Evolutionary conservation across 2,888 invertebrate genomes (phyloP), one percentile per base, ranked within the genome.

Genomic region (Eueremaeus valkanovi): DNA sequence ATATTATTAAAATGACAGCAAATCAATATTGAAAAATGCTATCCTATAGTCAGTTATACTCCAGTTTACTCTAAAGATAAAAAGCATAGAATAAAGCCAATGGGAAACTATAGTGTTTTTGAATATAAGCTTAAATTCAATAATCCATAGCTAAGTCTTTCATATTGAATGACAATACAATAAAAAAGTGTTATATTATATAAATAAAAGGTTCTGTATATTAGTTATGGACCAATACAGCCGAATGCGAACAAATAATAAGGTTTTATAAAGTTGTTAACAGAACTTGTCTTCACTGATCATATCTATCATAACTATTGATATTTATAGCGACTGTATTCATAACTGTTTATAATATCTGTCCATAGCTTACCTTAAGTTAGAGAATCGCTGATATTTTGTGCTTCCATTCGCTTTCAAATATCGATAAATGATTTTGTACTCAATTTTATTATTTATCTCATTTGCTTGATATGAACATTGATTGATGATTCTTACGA

Each of bases 1-100:
- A 58, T 27, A 58, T 58, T 58, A 58, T 58, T 58, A 58, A 24
- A 24, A 58, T 58, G 58, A 58, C 58, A 58, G 58, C 27, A 58
- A 58, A 58, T 58, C 58, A 58, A 58, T 58, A 58, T 58, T 27
- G n/a, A 13, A 11, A 58, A 49, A 58, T 27, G 29, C 24, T 24
- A 24, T 58, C 24, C 6, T 11, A n/a, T 18, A 21, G 27, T 58
- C 29, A 13, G 27, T n/a, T n/a, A n/a, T n/a, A n/a, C 27, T 58
- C 24, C 16, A 5, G n/a, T 49, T 9, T 58, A 58, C 58, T 58
- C 21, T 58, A 16, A 29, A 58, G 11, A 24, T 24, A 24, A 58
- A 8, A 58, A 27, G 13, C 16, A 3, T 3, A 8, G 21, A n/a
- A 58, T 24, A 29, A 24, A 27, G 24, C 24, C 9, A 24, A 58